Base-by-base conservation (phyloP, 2,113 vertebrate genomes). In the Diglossa brunneiventris region DNA sequence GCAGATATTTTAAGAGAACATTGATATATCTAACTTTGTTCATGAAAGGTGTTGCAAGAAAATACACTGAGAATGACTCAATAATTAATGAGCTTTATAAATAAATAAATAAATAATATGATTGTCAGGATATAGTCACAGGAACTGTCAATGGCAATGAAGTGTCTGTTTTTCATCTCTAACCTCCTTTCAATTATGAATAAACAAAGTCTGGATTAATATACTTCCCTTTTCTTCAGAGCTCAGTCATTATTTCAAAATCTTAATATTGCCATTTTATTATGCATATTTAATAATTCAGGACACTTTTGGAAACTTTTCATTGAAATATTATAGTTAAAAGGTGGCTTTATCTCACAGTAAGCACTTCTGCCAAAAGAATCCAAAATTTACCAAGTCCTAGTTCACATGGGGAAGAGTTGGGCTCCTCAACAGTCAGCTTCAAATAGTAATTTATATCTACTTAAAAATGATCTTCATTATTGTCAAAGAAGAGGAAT, bases 401-500 rank as follows among this genome's bases (percentile, higher is more conserved):
- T 7, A 68, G 20, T 50, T 83, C 20, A n/a, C 33, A 26, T 0
- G 0, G 21, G 13, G 22, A 53, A 82, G 33, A 77, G 5, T 8
- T 30, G 42, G 7, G 11, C 24, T 11, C 6, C 61, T 77, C 55
- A 81, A 5, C 15, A 13, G 5, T 74, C 41, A 74, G 28, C 9
- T 92, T 22, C 4, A 66, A 82, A 76, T 24, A 5, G 4, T 31
- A 87, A 70, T 55, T 50, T 0, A 46, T n/a, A 6, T 42, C 9
- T 56, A 24, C 7, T 64, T 49, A 5, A 77, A 49, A 76, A 58
- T 35, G 35, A 33, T 59, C 37, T 80, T 56, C 6, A 52, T 50
- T 61, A 15, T 27, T 68, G 2, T 37, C 28, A 81, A 70, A 86
- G 46, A 42, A 33, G 6, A 68, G 4, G 14, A 56, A 52, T 66